A percentile compares a stretch with the other conserved stretches of the same genome.
These are phyloP conservation scores for Lydus trimaculatus DNA, from an alignment of 2,888 invertebrate genomes.

Conservation along the genomic window DNA sequence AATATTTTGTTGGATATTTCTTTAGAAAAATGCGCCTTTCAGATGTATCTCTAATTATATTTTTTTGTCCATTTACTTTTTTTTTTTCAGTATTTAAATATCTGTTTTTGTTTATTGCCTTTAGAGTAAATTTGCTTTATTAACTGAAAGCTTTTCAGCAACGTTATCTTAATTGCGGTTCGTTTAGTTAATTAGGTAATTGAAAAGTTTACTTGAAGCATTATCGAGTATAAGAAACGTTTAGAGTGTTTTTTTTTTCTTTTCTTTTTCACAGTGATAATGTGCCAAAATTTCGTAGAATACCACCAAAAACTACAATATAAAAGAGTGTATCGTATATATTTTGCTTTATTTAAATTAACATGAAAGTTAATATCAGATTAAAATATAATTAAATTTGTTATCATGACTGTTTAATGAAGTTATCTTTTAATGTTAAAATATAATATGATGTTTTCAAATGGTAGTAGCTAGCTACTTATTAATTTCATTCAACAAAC, in stretches of 20 bases:
- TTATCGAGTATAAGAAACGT: not conserved
- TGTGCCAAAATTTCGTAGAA: too few relatives aligned
- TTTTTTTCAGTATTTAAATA: too few relatives aligned
- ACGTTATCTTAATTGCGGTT: not conserved
- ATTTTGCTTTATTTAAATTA: not conserved
- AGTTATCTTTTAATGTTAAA: not conserved
- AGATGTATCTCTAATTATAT: too few relatives aligned
- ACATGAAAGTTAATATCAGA: not conserved
- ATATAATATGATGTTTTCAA: not conserved
- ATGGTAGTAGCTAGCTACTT: constrained; percentile 13
- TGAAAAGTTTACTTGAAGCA: not conserved
- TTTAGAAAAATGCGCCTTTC: too few relatives aligned
- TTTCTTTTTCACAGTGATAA: too few relatives aligned
- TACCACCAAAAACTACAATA: too few relatives aligned
- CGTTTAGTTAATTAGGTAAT: not conserved
- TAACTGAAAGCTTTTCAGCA: not conserved
- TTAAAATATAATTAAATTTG: constrained; percentile 4
- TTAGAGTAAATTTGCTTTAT: not conserved
- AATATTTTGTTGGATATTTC: too few relatives aligned
- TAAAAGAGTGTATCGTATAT: too few relatives aligned
- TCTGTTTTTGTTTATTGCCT: not conserved
- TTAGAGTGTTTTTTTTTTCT: not conserved
- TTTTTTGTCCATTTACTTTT: not conserved
- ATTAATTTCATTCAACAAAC: constrained; percentile 20
- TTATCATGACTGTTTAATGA: not conserved